A percentile compares a stretch with the other conserved stretches of the same genome.
Evolutionary conservation across 2,113 vertebrate species (phyloP).

Genomic region (Leptobrachium leishanense): DNA sequence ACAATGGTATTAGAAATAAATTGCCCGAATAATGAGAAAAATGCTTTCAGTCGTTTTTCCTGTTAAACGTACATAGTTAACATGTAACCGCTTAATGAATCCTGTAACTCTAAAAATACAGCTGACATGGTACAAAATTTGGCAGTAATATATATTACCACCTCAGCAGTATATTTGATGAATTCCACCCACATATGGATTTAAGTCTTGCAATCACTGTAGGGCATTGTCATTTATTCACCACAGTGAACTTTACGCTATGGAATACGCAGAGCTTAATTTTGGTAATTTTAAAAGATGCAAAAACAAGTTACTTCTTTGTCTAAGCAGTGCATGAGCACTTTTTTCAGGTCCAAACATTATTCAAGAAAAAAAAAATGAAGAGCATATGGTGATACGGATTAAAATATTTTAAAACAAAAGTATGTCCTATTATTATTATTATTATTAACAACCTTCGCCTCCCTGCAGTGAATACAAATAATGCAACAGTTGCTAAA

Average conservation of each 20-base stretch:
- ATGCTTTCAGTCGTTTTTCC: neutral
- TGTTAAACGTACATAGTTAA: neutral
- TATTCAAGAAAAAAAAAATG: too few species aligned
- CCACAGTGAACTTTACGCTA: slow-evolving; percentile 28
- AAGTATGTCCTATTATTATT: too few species aligned
- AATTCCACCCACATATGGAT: slow-evolving; percentile 37
- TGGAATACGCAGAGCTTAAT: neutral
- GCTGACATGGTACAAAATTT: slow-evolving; percentile 42
- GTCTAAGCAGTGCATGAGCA: neutral
- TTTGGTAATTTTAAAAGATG: slow-evolving; percentile 15
- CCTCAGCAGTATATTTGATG: slow-evolving; percentile 42
- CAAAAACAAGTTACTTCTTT: neutral
- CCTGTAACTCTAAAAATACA: slow-evolving; percentile 26
- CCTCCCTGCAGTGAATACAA: too few species aligned
- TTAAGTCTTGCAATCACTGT: slow-evolving; percentile 37
- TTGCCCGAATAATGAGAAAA: too few species aligned
- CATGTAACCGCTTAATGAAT: slow-evolving; percentile 28
- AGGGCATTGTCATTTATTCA: slow-evolving; percentile 46
- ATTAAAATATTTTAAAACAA: too few species aligned
- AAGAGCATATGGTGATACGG: too few species aligned
- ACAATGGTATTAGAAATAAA: too few species aligned
- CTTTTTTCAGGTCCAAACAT: too few species aligned
- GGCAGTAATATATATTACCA: slow-evolving; percentile 37
- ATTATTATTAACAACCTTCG: too few species aligned
- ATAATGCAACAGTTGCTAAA: too few species aligned